Evolutionary conservation across 2,888 invertebrate species (phyloP).

Genomic region (Molorchus minor): DNA sequence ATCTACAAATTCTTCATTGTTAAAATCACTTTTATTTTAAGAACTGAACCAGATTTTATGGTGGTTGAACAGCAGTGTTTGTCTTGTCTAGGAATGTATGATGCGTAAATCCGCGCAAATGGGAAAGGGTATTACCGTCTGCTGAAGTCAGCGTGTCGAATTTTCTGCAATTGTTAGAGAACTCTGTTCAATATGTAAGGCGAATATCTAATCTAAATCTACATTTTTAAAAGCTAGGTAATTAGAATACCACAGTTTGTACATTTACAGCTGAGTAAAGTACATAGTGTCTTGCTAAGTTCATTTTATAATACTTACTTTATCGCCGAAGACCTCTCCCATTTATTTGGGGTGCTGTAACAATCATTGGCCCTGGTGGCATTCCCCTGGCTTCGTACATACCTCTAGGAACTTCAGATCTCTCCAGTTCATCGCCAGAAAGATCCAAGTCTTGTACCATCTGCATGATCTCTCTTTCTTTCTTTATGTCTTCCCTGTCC

Average conservation of each 20-base stretch:
- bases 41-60: slow-evolving; percentile 21
- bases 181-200: too few species aligned
- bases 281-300: too few species aligned
- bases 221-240: too few species aligned
- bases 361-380: slow-evolving; percentile 55
- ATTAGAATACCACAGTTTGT: too few species aligned
- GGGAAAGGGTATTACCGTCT: background rate
- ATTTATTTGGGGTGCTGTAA: slow-evolving; percentile 57
- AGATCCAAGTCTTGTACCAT: slow-evolving; percentile 90
- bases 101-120: slow-evolving; percentile 24
- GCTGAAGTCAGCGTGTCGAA: too few species aligned
- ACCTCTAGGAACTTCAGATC: slow-evolving; percentile 71
- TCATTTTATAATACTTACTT: slow-evolving; percentile 30
- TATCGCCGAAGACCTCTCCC: slow-evolving; percentile 59
- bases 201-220: too few species aligned
- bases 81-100: too few species aligned
- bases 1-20: slow-evolving; percentile 5
- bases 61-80: slow-evolving; percentile 11
- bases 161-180: too few species aligned
- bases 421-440: slow-evolving; percentile 78
- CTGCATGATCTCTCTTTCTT: slow-evolving; percentile 91
- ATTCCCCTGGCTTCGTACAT: slow-evolving; percentile 65
- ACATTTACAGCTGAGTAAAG: too few species aligned
- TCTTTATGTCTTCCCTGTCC: slow-evolving; percentile 80
- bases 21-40: slow-evolving; percentile 5